A percentile compares a stretch with the other conserved stretches of the same genome.
Conservation (phyloP, 2,888 invertebrate species). For the Callimorpha dominula region DNA sequence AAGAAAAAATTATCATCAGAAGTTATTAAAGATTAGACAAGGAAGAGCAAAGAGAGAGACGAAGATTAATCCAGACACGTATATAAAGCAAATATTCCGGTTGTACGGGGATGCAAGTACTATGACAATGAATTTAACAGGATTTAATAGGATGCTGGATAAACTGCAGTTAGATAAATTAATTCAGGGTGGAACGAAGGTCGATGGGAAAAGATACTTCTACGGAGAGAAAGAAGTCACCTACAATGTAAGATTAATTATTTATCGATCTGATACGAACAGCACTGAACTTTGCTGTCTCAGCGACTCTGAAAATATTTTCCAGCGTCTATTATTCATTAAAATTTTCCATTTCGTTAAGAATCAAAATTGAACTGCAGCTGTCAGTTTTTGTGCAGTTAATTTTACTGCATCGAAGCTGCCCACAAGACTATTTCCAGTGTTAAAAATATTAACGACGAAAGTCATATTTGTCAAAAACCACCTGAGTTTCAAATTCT, state of each 20-base stretch:
- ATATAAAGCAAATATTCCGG: conserved; percentile 89
- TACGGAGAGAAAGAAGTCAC: conserved; percentile 69
- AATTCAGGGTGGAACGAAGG: conserved; percentile 74
- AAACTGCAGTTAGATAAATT: conserved; percentile 86
- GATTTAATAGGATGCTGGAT: conserved; percentile 90
- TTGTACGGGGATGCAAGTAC: conserved; percentile 89
- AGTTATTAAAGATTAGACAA: conserved; percentile 64
- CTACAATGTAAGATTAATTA: conserved; percentile 71
- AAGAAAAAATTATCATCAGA: conserved; percentile 67
- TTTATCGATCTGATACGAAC: too few species aligned
- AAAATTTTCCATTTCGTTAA: not conserved
- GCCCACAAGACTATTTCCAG: not conserved
- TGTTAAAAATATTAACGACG: not conserved
- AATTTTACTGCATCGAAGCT: not conserved
- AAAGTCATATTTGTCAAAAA: not conserved
- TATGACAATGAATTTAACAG: conserved; percentile 88
- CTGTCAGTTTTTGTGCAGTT: not conserved
- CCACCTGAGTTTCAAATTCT: not conserved
- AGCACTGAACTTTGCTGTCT: not conserved
- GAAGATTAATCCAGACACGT: conserved; percentile 84
- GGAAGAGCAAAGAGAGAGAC: conserved; percentile 65
- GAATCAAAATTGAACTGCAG: not conserved
- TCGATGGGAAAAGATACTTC: conserved; percentile 62
- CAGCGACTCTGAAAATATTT: not conserved
- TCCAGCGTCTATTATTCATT: not conserved